Percentiles rank a stretch among this genome's conserved stretches.
These are phyloP conservation scores for Hirtodrosophila duncani DNA, from an alignment of 2,888 invertebrate species.

Conservation along the genomic window DNA sequence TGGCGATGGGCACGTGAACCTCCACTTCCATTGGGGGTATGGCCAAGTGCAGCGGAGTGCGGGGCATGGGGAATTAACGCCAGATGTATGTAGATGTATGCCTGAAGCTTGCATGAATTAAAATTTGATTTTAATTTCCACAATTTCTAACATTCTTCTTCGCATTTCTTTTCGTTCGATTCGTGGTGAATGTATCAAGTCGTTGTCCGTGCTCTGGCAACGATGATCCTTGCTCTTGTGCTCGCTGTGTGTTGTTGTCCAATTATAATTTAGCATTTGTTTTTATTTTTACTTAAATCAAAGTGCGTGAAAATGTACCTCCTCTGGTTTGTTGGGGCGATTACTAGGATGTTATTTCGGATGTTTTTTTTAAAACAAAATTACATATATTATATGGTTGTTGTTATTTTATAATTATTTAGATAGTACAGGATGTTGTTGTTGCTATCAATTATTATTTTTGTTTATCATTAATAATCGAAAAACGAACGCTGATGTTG, in stretches of 20 bases:
- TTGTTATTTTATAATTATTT: conserved; percentile 75
- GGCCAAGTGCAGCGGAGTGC: conserved; percentile 4
- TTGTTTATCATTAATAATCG: conserved; percentile 67
- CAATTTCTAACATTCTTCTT: conserved; percentile 27
- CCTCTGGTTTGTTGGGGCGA: conserved; percentile 29
- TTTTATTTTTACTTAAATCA: conserved; percentile 71
- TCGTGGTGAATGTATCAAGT: conserved; percentile 19
- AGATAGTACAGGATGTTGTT: conserved; percentile 75
- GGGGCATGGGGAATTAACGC: conserved; percentile 3
- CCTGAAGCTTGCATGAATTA: conserved; percentile 42
- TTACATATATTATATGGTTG: conserved; percentile 70
- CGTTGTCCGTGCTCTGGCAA: conserved; percentile 6
- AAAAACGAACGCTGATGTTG: conserved; percentile 67
- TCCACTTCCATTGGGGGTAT: not conserved
- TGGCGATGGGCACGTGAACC: too few relatives aligned
- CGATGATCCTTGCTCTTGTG: conserved; percentile 14
- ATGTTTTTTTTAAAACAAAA: conserved; percentile 78
- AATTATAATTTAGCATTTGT: conserved; percentile 45
- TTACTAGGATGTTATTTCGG: conserved; percentile 63
- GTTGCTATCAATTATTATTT: conserved; percentile 57
- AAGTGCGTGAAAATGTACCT: conserved; percentile 43
- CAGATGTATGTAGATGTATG: too few relatives aligned
- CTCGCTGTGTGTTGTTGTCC: conserved; percentile 14
- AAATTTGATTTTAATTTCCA: conserved; percentile 46
- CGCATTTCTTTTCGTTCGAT: conserved; percentile 24